Conservation (phyloP, 53 echinoderm and acorn worm species). For the Paracentrotus lividus region DNA sequence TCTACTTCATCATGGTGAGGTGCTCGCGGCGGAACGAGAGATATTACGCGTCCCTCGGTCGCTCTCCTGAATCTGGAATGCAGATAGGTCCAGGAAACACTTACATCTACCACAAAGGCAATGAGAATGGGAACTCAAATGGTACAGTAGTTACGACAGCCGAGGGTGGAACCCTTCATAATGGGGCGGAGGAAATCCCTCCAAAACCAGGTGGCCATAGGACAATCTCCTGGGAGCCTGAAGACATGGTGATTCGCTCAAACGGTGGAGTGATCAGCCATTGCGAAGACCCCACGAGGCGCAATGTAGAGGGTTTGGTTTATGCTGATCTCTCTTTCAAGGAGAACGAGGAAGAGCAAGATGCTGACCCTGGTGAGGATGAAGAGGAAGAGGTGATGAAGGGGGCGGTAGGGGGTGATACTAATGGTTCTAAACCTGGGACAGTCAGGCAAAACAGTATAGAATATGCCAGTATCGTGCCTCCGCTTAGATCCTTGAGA, state of each 20-base stretch:
- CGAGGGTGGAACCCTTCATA: conserved; percentile 13
- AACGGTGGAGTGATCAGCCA: conserved; percentile 62
- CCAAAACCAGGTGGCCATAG: conserved; percentile 63
- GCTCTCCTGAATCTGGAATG: conserved; percentile 46
- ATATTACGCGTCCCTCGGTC: conserved; percentile 48
- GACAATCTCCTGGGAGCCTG: conserved; percentile 68
- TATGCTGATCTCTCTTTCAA: conserved; percentile 81
- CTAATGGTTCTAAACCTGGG: conserved; percentile 31
- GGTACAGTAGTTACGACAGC: conserved; percentile 37
- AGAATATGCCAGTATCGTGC: conserved; percentile 68
- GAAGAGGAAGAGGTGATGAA: conserved; percentile 42
- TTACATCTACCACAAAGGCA: conserved; percentile 46
- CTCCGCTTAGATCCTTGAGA: conserved; percentile 57
- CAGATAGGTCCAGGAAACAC: conserved; percentile 39
- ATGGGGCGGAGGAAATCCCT: conserved; percentile 49
- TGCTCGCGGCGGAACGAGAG: conserved; percentile 47
- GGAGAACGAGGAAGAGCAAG: conserved; percentile 74
- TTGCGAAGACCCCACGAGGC: conserved; percentile 73
- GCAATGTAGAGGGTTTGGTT: conserved; percentile 82
- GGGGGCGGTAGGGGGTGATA: conserved; percentile 61
- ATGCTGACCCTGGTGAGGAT: conserved; percentile 28
- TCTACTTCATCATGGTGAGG: conserved; percentile 48
- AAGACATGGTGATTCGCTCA: conserved; percentile 61
- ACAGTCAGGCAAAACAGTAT: background rate
- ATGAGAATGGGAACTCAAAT: conserved; percentile 22